Base-by-base conservation (phyloP, 1,140 invertebrate genomes). In the Aphaenogaster ashmeadi region DNA sequence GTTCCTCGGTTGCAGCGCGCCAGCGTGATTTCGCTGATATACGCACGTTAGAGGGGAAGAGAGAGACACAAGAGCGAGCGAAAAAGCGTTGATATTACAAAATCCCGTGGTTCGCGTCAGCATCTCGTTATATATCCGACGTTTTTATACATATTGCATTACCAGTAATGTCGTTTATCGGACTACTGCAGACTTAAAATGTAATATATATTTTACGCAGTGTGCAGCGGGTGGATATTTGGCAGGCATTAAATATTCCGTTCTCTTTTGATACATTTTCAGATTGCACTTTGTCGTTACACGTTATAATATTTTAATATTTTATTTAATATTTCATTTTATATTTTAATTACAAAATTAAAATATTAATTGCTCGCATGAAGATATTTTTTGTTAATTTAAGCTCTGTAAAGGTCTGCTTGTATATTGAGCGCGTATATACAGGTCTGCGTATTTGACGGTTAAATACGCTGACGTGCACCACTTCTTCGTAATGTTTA, bases 1-100 rank as follows among this genome's bases (percentile, higher is more conserved):
- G 80, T 13, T 74, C 27, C 69, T 84, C 80, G 80, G 80, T 83
- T 74, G 41, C 80, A 58, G 7, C 80, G 80, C 67, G 41, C 80
- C 69, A 66, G 13, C 80, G 69, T 84, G 69, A 84, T 84, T 84
- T 75, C 69, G 80, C 69, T 84, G 80, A 84, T 84, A 62, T 75
- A 74, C 58, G 54, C 69, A 38, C 67, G 80, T 21, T 38, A 41
- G 44, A 21, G 52, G 11, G 41, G 27, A 13, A 50, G 18, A 11
- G 56, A 47, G 41, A 27, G 38, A 58, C 38, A 21, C 27, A 33
- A 11, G 69, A 18, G 80, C 15, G 69, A 47, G 54, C 41, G 54
- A 60, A 84, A 81, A 84, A 80, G 44, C 54, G 69, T 84, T 74
- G 80, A 84, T 84, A 50, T 74, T 84, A 75, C 69, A 75, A 84